Conservation (phyloP, 2,888 invertebrate species). For the Lithophane socia region DNA sequence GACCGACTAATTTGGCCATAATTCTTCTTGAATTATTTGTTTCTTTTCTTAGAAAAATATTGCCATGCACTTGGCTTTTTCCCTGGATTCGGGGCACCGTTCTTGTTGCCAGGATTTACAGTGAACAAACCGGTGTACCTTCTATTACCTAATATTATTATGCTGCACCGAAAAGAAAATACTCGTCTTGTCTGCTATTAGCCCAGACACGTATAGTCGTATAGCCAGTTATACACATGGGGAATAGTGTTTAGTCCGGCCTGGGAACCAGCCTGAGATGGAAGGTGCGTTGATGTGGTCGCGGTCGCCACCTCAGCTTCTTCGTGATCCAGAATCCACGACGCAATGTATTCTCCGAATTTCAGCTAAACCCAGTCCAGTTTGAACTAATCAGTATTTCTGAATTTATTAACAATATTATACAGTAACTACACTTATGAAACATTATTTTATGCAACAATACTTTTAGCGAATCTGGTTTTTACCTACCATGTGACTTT, state of each 20-base stretch:
- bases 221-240: neutral
- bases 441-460: neutral
- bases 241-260: neutral
- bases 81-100: no score
- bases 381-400: no score
- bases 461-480: neutral
- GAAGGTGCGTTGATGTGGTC: neutral
- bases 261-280: neutral
- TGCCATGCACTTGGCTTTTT: no score
- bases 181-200: no score
- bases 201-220: neutral
- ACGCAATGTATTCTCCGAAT: neutral
- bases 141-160: no score
- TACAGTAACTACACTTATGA: no score
- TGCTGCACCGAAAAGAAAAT: no score
- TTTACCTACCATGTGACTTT: constrained; percentile 11
- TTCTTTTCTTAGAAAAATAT: no score
- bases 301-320: neutral
- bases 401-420: neutral
- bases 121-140: no score
- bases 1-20: no score
- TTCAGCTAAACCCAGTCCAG: neutral
- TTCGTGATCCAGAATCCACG: neutral
- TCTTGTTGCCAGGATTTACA: no score
- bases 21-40: neutral